Evolutionary conservation across 1,140 invertebrate genomes (phyloP), one percentile per base, ranked within the genome.

Genomic region (Polypedilum pembai): DNA sequence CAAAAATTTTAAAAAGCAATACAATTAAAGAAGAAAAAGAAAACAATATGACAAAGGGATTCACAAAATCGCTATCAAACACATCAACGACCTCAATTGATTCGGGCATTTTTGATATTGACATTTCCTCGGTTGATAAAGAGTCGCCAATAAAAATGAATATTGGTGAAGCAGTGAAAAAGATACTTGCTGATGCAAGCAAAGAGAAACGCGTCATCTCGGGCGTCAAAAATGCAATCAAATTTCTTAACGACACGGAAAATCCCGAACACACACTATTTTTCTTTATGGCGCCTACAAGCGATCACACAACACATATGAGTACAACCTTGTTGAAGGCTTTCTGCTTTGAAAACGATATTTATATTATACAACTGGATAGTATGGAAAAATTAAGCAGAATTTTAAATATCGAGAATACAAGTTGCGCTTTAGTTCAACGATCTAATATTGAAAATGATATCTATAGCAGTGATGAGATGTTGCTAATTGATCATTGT

Each of bases 301-400:
- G 86, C 2, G 88, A 90, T 79, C 85, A 87, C 8, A 85, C 88
- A 21, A 88, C 85, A 2, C 88, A 90, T 77, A 89, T 90, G 85
- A 88, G 89, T 78, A 86, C 87, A 77, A 88, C 89, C 3, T 80
- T 90, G 0, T 79, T 90, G n/a, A 87, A 89, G 77, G 88, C 88
- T 2, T 89, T 88, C 78, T 90, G 88, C 78, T 87, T 86, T 69
- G 88, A 89, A 79, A 88, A 89, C 76, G 87, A 87, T 76, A 90
- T 90, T 78, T 87, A 88, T 78, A 86, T 88, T 20, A 86, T 90
- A 73, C n/a, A 20, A 65, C 66, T 85, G 66, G 86, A 87, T 77
- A 85, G 85, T 12, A 82, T 85, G 75, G 80, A 79, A 40, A 87
- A 87, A 77, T 76, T 87, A 74, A 83, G 83, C 77, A 85, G 81